A percentile compares a stretch with the other conserved stretches of the same genome.
Conservation (phyloP, 64 coral and sea anemone species). For the Actinia equina region DNA sequence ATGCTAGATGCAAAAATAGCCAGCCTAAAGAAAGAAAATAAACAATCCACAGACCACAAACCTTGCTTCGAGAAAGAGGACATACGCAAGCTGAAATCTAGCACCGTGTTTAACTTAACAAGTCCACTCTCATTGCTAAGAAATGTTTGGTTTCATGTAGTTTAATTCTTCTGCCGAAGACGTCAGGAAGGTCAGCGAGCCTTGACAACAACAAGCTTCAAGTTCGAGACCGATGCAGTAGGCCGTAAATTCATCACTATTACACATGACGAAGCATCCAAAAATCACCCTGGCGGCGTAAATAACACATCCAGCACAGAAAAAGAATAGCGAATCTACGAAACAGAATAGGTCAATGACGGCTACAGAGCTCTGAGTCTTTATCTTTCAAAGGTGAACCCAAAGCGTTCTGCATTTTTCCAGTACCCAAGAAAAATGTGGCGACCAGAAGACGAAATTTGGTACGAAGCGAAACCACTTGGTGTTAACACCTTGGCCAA, state of each 20-base stretch:
- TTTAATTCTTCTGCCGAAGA: constrained; percentile 24
- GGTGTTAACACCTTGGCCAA: constrained; percentile 26
- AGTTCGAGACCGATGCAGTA: constrained; percentile 18
- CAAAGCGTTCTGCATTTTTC: constrained; percentile 33
- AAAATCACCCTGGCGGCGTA: constrained; percentile 35
- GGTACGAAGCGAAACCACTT: constrained; percentile 25
- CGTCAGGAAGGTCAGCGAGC: constrained; percentile 12
- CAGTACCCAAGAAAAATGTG: constrained; percentile 37
- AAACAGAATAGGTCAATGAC: constrained; percentile 18
- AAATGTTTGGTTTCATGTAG: constrained; percentile 60
- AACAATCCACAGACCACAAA: constrained; percentile 29
- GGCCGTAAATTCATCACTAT: constrained; percentile 15
- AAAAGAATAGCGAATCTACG: constrained; percentile 41
- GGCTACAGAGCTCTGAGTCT: constrained; percentile 16
- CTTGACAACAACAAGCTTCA: constrained; percentile 22
- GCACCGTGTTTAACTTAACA: constrained; percentile 1
- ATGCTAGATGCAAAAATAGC: constrained; percentile 44
- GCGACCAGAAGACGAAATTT: constrained; percentile 16
- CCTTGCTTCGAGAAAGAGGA: constrained; percentile 11
- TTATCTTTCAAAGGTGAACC: constrained; percentile 28
- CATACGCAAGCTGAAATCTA: constrained; percentile 35
- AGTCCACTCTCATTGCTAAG: constrained; percentile 28
- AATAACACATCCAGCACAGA: constrained; percentile 9
- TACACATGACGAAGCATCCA: constrained; percentile 20
- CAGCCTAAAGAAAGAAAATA: constrained; percentile 25